Base-by-base conservation (phyloP, 2,797 vertebrate genomes). In the Danio jaintianensis region DNA sequence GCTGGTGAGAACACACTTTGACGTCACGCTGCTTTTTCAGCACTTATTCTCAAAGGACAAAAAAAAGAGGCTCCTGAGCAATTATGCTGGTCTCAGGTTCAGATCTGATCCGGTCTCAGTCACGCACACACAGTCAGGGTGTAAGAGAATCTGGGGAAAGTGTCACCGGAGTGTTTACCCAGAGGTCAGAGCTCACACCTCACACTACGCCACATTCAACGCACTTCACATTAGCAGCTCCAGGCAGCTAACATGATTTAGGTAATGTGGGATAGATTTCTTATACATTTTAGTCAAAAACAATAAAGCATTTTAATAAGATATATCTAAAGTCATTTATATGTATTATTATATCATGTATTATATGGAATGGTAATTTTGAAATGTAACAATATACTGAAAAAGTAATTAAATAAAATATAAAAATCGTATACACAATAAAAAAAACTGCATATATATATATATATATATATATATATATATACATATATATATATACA, bases 81-180 rank as follows among this genome's bases (percentile, higher is more conserved):
- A 55, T 59, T 43, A 29, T 86, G 77, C 82, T 2, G 15, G 1
- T 61, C 50, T 22, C 81, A 22, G 43, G 47, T 87, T 86, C 79
- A 45, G 85, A 85, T 72, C 83, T 71, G 85, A 87, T 84, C 82
- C 79, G 64, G 67, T 63, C 72, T 75, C 71, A 85, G 83, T 83
- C 79, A 20, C 85, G 48, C 69, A 3, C 67, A 63, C 62, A 42
- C 53, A 42, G 72, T 71, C 82, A 80, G 62, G 79, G 69, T 59
- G 61, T 83, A 84, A 87, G 76, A 71, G 77, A 84, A 86, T 87
- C 85, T 74, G 74, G 16, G 55, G 72, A 64, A 78, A 18, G 61
- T 29, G 68, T 86, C 86, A 89, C 86, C 86, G 87, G 80, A 86
- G 87, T 88, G 87, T 90, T 89, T 90, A 84, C 83, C 82, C 82